Evolutionary conservation across 1,140 invertebrate species (phyloP), one percentile per base, ranked within the genome.

Genomic region (Schlechtendalia chinensis): DNA sequence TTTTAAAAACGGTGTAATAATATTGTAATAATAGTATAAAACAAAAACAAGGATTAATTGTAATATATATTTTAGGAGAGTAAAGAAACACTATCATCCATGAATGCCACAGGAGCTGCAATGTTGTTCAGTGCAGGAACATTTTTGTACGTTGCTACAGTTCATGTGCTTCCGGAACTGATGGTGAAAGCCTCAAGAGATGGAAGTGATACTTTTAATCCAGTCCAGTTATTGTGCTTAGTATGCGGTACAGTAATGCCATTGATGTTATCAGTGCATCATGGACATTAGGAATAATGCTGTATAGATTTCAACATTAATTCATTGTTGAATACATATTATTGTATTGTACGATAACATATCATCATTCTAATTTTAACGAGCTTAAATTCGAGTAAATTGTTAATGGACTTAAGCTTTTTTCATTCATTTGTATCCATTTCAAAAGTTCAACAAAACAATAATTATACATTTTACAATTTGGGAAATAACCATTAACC

Each of bases 121-220:
- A 98, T 99, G 96, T 87, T 99, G 24, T 99, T 99, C 86, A 98
- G 96, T 82, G 98, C 96, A 1, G 98, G 98, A 2, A 99, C 98
- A 63, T 99, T 99, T 87, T 88, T 99, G 11, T 99, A 99, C 85
- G 98, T 99, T 10, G 96, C 98, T 0, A 98, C 98, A 2, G 97
- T 99, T 2, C 98, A 99, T 86, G 96, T 99, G 5, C 86, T 99
- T 61, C 97, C 98, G 0, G 97, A 99, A 87, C 87, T 99, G 39
- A 93, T 92, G 82, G 86, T 81, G 19, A 83, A 84, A 32, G 81
- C 75, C 16, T 67, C 72, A 27, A 61, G 74, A 58, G 81, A 45
- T 16, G 81, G 81, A 1, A 82, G 85, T 81, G 82, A 82, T 14
- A 56, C 82, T 24, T 89, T 97, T 72, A 90, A 89, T 79, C 89